Conservation (phyloP, 2,888 invertebrate genomes). For the Apodemia mormo region DNA sequence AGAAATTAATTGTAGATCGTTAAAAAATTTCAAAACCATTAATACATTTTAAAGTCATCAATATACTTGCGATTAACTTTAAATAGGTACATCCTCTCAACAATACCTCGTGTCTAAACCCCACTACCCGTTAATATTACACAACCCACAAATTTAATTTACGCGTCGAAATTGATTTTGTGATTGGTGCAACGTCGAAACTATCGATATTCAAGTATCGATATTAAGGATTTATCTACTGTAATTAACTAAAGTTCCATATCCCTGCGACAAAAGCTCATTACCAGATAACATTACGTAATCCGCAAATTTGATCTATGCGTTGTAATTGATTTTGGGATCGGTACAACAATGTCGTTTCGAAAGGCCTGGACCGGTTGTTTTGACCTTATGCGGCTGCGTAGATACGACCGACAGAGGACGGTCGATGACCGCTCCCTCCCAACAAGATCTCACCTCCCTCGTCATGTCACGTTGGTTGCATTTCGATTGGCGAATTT, state of each 20-base stretch:
- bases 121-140: slow-evolving; percentile 55
- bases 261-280: slow-evolving; percentile 39
- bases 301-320: slow-evolving; percentile 61
- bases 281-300: slow-evolving; percentile 58
- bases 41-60: no score
- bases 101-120: slow-evolving; percentile 32
- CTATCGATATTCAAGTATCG: not conserved
- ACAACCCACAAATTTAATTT: slow-evolving; percentile 57
- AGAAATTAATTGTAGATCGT: no score
- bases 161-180: slow-evolving; percentile 68
- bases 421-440: slow-evolving; percentile 77
- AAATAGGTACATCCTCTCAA: not conserved
- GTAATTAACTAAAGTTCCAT: not conserved
- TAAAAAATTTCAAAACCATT: no score
- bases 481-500: slow-evolving; percentile 74
- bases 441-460: slow-evolving; percentile 50
- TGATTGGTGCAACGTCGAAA: slow-evolving; percentile 49
- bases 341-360: slow-evolving; percentile 66
- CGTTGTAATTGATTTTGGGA: slow-evolving; percentile 67
- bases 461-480: slow-evolving; percentile 64
- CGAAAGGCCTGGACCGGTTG: slow-evolving; percentile 59
- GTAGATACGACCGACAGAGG: slow-evolving; percentile 76
- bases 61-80: no score
- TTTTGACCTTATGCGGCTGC: slow-evolving; percentile 79
- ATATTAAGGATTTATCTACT: not conserved